phyloP scores from a whole-genome alignment of 2,797 vertebrate genomes.

The Tamandua tetradactyla region DNA sequence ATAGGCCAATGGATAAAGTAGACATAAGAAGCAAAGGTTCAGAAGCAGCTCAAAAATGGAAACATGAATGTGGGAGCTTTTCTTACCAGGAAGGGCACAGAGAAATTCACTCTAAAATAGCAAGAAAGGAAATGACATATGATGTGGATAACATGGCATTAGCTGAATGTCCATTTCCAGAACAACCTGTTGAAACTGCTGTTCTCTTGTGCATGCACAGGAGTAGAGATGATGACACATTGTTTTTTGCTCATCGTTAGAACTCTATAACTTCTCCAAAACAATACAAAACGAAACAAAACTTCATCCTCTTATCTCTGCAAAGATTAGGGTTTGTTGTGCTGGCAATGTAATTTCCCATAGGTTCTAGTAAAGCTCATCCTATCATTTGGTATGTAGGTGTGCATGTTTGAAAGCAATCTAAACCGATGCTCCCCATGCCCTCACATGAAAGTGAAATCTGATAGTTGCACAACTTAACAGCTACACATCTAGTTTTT shows the following conservation, averaged over 20 bases:
- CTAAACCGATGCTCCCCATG: not conserved
- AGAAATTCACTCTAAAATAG: not conserved
- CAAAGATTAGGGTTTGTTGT: not conserved
- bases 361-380: not conserved
- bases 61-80: not conserved
- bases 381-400: not conserved
- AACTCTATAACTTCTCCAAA: not conserved
- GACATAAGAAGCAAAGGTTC: not conserved
- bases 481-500: not conserved
- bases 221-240: not conserved
- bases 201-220: not conserved
- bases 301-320: accelerated
- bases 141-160: not conserved
- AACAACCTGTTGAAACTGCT: not conserved
- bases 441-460: not conserved
- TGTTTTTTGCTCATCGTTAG: not conserved
- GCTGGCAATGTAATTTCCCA: not conserved
- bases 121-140: not conserved
- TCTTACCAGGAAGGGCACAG: not conserved
- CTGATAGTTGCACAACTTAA: not conserved
- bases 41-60: not conserved
- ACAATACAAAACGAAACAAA: too few relatives aligned
- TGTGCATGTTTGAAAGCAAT: not conserved
- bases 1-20: not conserved
- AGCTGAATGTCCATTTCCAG: not conserved